These are phyloP conservation scores for Platalea minor DNA, from an alignment of 2,797 vertebrate species.

Conservation along the genomic window DNA sequence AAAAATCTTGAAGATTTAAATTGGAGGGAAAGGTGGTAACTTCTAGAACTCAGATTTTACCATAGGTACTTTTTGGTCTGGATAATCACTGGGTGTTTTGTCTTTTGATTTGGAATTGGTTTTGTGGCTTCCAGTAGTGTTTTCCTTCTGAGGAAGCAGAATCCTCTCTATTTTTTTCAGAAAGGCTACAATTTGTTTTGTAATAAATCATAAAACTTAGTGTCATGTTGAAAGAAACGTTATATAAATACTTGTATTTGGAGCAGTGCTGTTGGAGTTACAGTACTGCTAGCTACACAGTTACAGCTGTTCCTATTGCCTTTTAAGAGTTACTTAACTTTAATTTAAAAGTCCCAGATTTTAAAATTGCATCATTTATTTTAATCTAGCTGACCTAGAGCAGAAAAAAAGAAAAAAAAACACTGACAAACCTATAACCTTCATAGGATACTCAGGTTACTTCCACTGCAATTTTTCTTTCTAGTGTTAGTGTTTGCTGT, in stretches of 20 bases:
- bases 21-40: background rate
- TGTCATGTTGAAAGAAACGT: background rate
- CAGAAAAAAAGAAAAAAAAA: background rate
- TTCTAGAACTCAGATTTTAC: background rate
- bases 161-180: background rate
- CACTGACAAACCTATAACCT: background rate
- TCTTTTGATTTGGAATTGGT: background rate
- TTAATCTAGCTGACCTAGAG: slow-evolving; percentile 52
- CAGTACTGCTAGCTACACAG: background rate
- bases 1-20: background rate
- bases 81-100: background rate
- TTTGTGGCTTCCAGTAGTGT: background rate
- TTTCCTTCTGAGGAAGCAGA: background rate
- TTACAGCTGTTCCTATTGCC: slow-evolving; percentile 6
- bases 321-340: slow-evolving; percentile 20
- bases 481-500: slow-evolving; percentile 30
- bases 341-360: slow-evolving; percentile 23
- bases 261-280: background rate
- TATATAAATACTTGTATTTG: background rate
- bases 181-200: background rate
- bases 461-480: slow-evolving; percentile 46
- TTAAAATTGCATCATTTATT: slow-evolving; percentile 58
- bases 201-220: background rate
- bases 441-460: slow-evolving; percentile 17
- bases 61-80: background rate